Percentiles rank a stretch among this genome's conserved stretches.
Conservation (phyloP, 2,888 invertebrate genomes). For the Steinernema scapterisci region DNA sequence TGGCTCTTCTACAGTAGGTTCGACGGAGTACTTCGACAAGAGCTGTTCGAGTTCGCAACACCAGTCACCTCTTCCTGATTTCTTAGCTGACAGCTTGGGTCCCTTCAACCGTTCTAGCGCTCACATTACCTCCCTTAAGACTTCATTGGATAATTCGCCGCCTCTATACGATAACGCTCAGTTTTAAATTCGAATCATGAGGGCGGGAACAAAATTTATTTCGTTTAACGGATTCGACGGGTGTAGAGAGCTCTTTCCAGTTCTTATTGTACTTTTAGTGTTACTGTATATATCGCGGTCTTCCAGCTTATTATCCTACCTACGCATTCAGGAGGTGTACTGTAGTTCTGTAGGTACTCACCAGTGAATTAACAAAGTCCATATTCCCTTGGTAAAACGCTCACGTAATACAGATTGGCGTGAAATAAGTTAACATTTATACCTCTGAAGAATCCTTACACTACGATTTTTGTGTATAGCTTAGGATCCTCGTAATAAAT, state of each 20-base stretch:
- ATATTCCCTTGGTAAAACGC: too few relatives aligned
- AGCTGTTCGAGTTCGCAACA: not conserved
- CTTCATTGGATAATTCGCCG: not conserved
- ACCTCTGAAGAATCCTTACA: too few relatives aligned
- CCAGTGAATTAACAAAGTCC: too few relatives aligned
- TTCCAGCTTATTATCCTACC: too few relatives aligned
- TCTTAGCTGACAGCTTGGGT: not conserved
- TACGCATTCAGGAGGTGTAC: too few relatives aligned
- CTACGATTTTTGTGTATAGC: too few relatives aligned
- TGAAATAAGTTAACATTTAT: too few relatives aligned
- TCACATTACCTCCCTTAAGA: not conserved
- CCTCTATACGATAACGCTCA: not conserved
- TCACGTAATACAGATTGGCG: too few relatives aligned
- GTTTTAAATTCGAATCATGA: not conserved
- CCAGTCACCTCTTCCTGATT: not conserved
- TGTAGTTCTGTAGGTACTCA: too few relatives aligned
- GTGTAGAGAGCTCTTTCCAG: not conserved
- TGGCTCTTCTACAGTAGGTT: not conserved
- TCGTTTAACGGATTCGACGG: not conserved
- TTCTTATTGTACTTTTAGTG: not conserved
- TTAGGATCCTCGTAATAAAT: not conserved
- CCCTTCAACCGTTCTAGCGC: not conserved
- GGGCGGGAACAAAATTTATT: not conserved
- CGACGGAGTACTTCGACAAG: conserved; percentile 7
- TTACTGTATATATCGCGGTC: not conserved